Percentiles rank a stretch among this genome's conserved stretches.
These are phyloP conservation scores for Platichthys stellatus DNA, from an alignment of 2,113 vertebrate genomes.

Conservation along the genomic window DNA sequence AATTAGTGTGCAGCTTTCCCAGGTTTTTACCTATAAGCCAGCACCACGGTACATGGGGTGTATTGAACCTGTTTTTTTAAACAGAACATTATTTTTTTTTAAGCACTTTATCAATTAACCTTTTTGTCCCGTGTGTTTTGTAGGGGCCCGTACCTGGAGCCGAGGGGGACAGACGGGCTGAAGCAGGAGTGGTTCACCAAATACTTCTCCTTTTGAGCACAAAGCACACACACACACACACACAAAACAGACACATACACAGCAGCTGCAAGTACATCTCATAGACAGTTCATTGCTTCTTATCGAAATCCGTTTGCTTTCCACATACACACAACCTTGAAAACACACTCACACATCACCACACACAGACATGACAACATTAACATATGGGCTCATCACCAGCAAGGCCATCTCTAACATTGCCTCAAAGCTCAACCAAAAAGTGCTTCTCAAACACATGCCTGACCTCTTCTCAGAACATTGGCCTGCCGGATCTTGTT, in stretches of 20 bases:
- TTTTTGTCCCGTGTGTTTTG: slow-evolving; percentile 58
- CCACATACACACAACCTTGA: slow-evolving; percentile 16
- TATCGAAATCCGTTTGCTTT: slow-evolving; percentile 50
- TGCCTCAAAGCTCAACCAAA: slow-evolving; percentile 82
- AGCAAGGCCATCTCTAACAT: slow-evolving; percentile 80
- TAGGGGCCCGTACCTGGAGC: slow-evolving; percentile 84
- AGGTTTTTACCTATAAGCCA: background rate
- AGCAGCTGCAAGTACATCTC: slow-evolving; percentile 64
- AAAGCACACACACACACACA: slow-evolving; percentile 47
- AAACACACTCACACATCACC: slow-evolving; percentile 13
- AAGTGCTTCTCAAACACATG: slow-evolving; percentile 82
- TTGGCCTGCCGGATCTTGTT: slow-evolving; percentile 64
- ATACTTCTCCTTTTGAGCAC: slow-evolving; percentile 94
- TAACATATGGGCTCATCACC: slow-evolving; percentile 73
- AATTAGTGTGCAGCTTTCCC: background rate
- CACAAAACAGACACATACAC: slow-evolving; percentile 21
- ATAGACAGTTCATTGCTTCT: slow-evolving; percentile 69
- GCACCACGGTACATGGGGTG: background rate
- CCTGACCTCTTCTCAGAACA: slow-evolving; percentile 75
- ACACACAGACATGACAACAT: slow-evolving; percentile 37
- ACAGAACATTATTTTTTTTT: background rate
- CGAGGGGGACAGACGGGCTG: slow-evolving; percentile 82
- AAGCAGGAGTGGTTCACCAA: slow-evolving; percentile 98
- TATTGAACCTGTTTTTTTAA: background rate
- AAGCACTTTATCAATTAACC: background rate